Evolutionary conservation across 2,797 vertebrate species (phyloP).

Genomic region (Gouania willdenowi): DNA sequence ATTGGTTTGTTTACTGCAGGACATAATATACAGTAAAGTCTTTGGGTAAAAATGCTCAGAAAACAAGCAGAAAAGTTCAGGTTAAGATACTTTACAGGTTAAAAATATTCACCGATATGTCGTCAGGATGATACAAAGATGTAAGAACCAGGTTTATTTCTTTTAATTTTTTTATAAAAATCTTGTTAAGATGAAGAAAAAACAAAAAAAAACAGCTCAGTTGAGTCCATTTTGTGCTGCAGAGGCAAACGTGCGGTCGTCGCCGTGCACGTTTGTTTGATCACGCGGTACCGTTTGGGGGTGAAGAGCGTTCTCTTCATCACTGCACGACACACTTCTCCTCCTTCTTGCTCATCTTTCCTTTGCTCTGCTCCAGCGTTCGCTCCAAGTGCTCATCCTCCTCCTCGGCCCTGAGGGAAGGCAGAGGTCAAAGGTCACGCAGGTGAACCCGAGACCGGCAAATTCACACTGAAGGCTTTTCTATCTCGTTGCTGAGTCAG

Average conservation of each 20-base stretch:
- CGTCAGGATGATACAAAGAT: too few relatives aligned
- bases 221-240: too few relatives aligned
- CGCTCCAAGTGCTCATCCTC: constrained; percentile 98
- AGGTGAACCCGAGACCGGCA: not conserved
- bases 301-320: constrained; percentile 52
- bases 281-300: constrained; percentile 59
- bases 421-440: constrained; percentile 58
- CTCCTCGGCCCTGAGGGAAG: constrained; percentile 88
- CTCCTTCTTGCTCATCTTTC: constrained; percentile 99
- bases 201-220: constrained; percentile 48
- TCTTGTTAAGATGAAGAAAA: constrained; percentile 54
- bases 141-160: too few relatives aligned
- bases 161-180: too few relatives aligned
- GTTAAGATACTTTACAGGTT: too few relatives aligned
- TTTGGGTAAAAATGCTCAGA: too few relatives aligned
- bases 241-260: too few relatives aligned
- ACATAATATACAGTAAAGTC: too few relatives aligned
- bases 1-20: constrained; percentile 62
- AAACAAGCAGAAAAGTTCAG: too few relatives aligned
- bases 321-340: constrained; percentile 96
- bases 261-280: constrained; percentile 57
- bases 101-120: too few relatives aligned
- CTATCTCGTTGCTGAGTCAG: too few relatives aligned
- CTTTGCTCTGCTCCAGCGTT: constrained; percentile 98
- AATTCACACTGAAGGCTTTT: too few relatives aligned